These are phyloP conservation scores for Upupa epops DNA, from an alignment of 2,113 vertebrate species.

Conservation along the genomic window DNA sequence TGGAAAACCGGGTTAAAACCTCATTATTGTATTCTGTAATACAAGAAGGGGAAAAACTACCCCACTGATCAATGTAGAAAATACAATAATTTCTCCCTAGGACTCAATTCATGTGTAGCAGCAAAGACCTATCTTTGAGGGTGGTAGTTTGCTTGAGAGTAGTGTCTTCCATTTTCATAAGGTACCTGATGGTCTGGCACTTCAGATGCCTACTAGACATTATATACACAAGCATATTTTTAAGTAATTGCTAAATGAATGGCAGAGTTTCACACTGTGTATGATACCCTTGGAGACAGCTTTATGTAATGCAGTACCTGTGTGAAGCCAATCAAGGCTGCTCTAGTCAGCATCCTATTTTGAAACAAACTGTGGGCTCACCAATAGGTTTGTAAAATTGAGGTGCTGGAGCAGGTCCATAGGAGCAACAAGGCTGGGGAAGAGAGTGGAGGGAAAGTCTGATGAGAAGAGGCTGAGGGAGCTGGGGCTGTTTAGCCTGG, in stretches of 20 bases:
- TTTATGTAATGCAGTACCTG: background rate
- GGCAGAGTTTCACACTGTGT: background rate
- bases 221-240: background rate
- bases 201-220: background rate
- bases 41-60: background rate
- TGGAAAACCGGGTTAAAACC: background rate
- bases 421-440: no score
- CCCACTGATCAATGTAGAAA: background rate
- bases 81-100: background rate
- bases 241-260: background rate
- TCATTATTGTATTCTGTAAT: background rate
- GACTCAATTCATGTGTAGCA: background rate
- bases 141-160: background rate
- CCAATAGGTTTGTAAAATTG: background rate
- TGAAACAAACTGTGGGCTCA: background rate
- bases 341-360: background rate
- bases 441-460: no score
- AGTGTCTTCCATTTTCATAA: background rate
- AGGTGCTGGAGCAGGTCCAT: no score
- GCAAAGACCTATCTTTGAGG: background rate
- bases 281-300: background rate
- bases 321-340: background rate
- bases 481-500: no score
- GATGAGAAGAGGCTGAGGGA: no score
- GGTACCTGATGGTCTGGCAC: background rate